A percentile compares a stretch with the other conserved stretches of the same genome.
These are phyloP conservation scores for Homarus americanus DNA, from an alignment of 1,140 invertebrate genomes.

Conservation along the genomic window DNA sequence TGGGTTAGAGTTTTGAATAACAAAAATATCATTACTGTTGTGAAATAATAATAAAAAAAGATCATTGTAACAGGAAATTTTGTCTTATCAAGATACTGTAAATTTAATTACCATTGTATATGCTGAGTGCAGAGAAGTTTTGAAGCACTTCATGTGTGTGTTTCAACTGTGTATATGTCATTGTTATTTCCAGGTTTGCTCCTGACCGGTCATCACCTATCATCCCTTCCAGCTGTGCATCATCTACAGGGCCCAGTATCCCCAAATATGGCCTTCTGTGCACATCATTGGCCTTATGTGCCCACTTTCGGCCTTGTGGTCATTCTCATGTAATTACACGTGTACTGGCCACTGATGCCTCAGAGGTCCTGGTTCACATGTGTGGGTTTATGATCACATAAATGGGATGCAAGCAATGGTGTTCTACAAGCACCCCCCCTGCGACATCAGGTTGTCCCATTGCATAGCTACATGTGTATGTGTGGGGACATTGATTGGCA, in stretches of 20 bases:
- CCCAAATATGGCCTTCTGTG: constrained; percentile 1
- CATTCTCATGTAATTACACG: neutral
- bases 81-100: no score
- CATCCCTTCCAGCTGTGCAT: neutral
- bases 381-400: neutral
- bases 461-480: neutral
- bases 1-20: no score
- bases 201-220: neutral
- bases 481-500: neutral
- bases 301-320: neutral
- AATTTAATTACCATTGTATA: no score
- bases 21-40: no score
- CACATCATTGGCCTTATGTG: constrained; percentile 27
- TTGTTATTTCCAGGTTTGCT: constrained; percentile 15
- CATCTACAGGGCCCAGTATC: neutral
- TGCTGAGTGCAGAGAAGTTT: no score
- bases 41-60: no score
- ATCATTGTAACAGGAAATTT: no score
- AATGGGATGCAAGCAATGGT: neutral
- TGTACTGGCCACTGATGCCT: neutral
- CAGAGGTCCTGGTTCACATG: neutral
- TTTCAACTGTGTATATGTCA: no score
- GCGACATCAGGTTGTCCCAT: neutral
- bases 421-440: neutral
- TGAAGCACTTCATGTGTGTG: no score